Evolutionary conservation across 2,113 vertebrate genomes (phyloP), one percentile per base, ranked within the genome.

Genomic region (Carassius auratus): DNA sequence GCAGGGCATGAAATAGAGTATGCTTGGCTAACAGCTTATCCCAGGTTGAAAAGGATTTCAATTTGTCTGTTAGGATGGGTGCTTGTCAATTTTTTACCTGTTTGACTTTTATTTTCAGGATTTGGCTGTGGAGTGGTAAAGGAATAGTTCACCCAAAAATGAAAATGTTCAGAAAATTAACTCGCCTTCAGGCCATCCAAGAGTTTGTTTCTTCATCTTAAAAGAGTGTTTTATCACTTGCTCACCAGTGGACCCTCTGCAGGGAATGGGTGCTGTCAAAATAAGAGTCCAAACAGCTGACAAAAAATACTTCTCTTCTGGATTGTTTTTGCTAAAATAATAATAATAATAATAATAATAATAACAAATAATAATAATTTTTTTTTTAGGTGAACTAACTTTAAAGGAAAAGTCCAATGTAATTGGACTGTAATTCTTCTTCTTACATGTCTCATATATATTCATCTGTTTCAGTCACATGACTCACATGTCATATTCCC

Each of bases 1-100:
- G 83, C 64, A 55, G 84, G 84, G 84, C 89, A 83, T 90, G 86
- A 90, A 88, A 89, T 90, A 86, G 87, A 87, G 81, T 90, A 83
- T 86, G 86, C 87, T 74, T 71, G 77, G 33, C 77, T 84, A 87
- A 86, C 81, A 83, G 61, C 84, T 88, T 83, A 84, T 85, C 78
- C 52, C 52, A 82, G 84, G 84, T 89, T 86, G 79, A 83, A 86
- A 23, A 68, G 59, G 69, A 90, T 85, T 90, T 88, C 83, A 89
- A 89, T 89, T 89, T 62, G 80, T 87, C 84, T 84, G 82, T 85
- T 80, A 82, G 75, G 78, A 81, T 85, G 81, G 36, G 79, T 68
- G 62, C 79, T 64, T 85, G 86, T 89, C 83, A 85, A 89, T 88
- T 90, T 89, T 79, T 82, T 84, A 83, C 75, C 69, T 69, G 75